Evolutionary conservation across 2,888 invertebrate genomes (phyloP), one percentile per base, ranked within the genome.

Genomic region (Ophion ellenae): DNA sequence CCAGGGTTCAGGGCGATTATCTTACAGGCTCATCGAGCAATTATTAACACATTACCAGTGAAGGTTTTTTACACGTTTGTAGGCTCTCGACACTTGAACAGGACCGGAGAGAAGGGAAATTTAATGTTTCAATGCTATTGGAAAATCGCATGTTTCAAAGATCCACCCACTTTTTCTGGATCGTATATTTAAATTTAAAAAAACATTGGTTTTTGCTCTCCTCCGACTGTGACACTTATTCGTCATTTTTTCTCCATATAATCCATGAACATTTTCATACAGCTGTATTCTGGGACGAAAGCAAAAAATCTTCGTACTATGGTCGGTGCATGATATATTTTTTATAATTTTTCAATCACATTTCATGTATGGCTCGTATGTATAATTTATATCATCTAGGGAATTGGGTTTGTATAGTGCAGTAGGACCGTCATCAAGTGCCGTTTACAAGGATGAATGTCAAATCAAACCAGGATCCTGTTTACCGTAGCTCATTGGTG

Each of bases 371-470:
- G 87, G 88, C 89, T 89, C 90, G 87, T 92, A 90, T 93, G 90
- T 85, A 88, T 90, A 90, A 69, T 63, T 69, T 45, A 7, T 78
- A 69, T 69, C 40, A 92, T 93, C 89, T 91, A 93, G 92, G 92
- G 90, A 91, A 59, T 73, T 93, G 90, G 92, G 93, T 93, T 92
- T 93, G 93, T 93, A 93, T 93, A 91, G 88, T 91, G 90, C 91
- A 88, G 91, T 92, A 92, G 91, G 91, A 92, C 89, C 91, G 89
- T 92, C 92, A 91, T 91, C 92, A 91, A 91, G 91, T 92, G 92
- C 92, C 91, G 91, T 76, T 76, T 28, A 45, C 40, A 74, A 53
- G 53, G 17, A 74, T 64, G 63, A 81, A 74, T 79, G 79, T 63
- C 59, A 88, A 91, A 88, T 79, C 81, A 85, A 76, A 84, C 82